Evolutionary conservation across 2,797 vertebrate species (phyloP), one percentile per base, ranked within the genome.

Genomic region (Denticeps clupeoides): DNA sequence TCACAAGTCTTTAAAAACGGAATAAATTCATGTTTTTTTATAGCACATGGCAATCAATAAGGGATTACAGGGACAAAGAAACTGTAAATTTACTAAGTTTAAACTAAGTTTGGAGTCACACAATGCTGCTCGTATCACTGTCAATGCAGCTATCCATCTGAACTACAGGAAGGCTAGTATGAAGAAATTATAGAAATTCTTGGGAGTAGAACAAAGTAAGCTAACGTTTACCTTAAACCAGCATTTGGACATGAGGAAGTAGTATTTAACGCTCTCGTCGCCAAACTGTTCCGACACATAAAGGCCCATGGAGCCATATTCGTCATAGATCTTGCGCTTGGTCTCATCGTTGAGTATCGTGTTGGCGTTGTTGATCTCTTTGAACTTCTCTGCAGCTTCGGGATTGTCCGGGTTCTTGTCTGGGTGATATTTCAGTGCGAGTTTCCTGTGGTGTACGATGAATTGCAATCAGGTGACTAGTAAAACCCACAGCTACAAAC

Each of bases 311-410:
- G 92, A 94, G 56, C 93, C 92, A 1, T 93, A 93, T 58, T 76
- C 77, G 5, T 96, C 87, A 0, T 97, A 97, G 53, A 97, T 85
- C 56, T 73, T 87, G 52, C 85, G 78, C 70, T 90, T 91, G 67
- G 78, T 87, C 9, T 81, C 81, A 21, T 97, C 90, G 1, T 82
- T 89, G 32, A 97, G 74, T 3, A 91, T 84, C 0, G 88, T 73
- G 62, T 97, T 90, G 45, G 92, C 93, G 25, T 85, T 86, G 82
- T 96, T 97, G 53, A 97, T 93, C 77, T 97, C 93, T 73, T 97
- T 95, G 64, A 97, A 97, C 64, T 89, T 87, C 51, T 97, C 92
- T 0, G 86, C 84, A 0, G 90, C 89, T 43, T 88, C 83, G 0
- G 87, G 79, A 53, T 95, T 81, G 13, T 89, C 91, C 0, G 90